Conservation (phyloP, 2,888 invertebrate species). For the Candidula unifasciata region DNA sequence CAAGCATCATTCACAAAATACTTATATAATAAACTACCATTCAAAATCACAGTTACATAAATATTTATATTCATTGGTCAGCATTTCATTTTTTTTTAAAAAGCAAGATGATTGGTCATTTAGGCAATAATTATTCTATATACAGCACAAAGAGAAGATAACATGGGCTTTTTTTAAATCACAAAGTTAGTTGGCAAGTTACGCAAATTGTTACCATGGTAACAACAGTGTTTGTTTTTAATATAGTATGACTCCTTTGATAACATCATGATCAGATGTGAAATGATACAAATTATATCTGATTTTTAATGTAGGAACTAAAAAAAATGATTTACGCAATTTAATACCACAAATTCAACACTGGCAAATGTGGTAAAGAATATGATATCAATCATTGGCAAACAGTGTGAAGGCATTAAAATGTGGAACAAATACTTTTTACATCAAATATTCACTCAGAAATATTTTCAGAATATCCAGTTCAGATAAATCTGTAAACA, state of each 20-base stretch:
- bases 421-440: neutral
- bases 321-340: neutral
- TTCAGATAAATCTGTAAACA: neutral
- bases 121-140: neutral
- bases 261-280: neutral
- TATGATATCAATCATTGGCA: neutral
- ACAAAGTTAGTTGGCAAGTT: conserved; percentile 46
- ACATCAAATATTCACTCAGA: neutral
- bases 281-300: neutral
- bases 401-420: conserved; percentile 8
- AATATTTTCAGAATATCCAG: neutral
- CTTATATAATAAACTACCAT: neutral
- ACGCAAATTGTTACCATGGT: conserved; percentile 22
- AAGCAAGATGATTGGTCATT: neutral
- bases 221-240: neutral
- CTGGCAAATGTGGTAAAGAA: neutral
- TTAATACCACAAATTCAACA: neutral
- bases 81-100: neutral
- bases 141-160: neutral
- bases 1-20: neutral
- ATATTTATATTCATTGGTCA: neutral
- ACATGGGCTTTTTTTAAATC: conserved; percentile 2
- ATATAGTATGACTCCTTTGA: neutral
- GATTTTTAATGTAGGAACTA: neutral
- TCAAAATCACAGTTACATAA: neutral